phyloP scores from a whole-genome alignment of 2,797 vertebrate species.

The Meda fulgida region DNA sequence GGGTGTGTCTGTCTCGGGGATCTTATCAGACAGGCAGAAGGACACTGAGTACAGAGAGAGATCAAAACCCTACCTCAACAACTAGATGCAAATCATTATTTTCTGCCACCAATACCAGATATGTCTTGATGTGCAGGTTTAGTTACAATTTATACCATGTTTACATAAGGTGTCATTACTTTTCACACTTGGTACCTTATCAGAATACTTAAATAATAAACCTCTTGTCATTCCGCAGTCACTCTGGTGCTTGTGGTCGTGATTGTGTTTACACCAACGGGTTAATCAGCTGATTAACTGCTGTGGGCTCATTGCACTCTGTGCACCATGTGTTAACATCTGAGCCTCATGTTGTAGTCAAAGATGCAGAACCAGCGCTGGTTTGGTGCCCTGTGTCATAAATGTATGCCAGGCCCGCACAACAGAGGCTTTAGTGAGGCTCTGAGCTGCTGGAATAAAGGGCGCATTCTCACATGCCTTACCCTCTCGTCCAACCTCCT shows the following conservation, averaged over 20 bases:
- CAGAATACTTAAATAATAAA: slow-evolving; percentile 11
- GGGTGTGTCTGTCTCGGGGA: slow-evolving; percentile 57
- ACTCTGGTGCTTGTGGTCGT: slow-evolving; percentile 12
- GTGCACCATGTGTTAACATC: slow-evolving; percentile 45
- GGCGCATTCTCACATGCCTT: slow-evolving; percentile 57
- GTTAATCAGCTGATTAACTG: slow-evolving; percentile 46
- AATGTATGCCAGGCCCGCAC: slow-evolving; percentile 58
- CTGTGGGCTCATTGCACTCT: slow-evolving; percentile 49
- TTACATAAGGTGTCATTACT: slow-evolving; percentile 15
- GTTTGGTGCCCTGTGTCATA: slow-evolving; percentile 56
- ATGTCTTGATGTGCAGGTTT: slow-evolving; percentile 12
- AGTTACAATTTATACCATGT: not conserved
- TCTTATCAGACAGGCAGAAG: slow-evolving; percentile 35
- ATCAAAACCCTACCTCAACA: slow-evolving; percentile 32
- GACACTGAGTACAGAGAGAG: slow-evolving; percentile 29
- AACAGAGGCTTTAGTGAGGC: slow-evolving; percentile 62
- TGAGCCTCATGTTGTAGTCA: slow-evolving; percentile 54
- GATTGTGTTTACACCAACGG: slow-evolving; percentile 29
- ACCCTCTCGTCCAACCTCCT: slow-evolving; percentile 55
- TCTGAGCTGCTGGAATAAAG: slow-evolving; percentile 59
- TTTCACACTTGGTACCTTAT: not conserved
- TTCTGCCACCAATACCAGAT: not conserved
- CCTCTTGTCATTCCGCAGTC: not conserved
- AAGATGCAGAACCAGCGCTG: slow-evolving; percentile 53
- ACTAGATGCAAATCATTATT: not conserved